These are phyloP conservation scores for Uria aalge DNA, from an alignment of 2,113 vertebrate species.

Conservation along the genomic window DNA sequence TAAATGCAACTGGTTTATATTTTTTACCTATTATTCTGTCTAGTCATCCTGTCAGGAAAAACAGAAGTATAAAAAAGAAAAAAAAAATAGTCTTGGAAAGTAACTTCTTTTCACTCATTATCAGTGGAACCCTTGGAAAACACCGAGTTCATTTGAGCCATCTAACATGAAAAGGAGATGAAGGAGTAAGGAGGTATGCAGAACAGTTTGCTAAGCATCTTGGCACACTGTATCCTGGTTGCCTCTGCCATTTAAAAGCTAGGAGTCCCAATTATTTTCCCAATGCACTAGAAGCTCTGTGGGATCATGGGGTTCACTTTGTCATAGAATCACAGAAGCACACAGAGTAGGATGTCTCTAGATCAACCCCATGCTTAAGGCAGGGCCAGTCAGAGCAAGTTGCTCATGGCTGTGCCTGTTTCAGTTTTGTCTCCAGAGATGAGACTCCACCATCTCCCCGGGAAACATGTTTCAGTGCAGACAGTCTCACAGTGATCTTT, in stretches of 20 bases:
- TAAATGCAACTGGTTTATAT: neutral
- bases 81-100: neutral
- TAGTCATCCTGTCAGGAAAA: neutral
- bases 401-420: neutral
- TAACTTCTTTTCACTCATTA: neutral
- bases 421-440: neutral
- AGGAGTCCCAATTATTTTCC: neutral
- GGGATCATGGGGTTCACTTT: accelerated
- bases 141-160: neutral
- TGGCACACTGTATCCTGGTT: neutral
- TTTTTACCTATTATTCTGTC: neutral
- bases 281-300: neutral
- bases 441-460: neutral
- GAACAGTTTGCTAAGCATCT: neutral
- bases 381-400: neutral
- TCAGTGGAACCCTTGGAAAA: neutral
- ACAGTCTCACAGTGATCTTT: neutral
- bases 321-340: neutral
- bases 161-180: neutral
- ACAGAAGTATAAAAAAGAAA: accelerated
- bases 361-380: neutral
- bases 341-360: neutral
- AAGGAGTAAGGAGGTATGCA: neutral
- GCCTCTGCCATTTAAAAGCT: neutral
- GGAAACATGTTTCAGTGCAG: neutral